A percentile compares a stretch with the other conserved stretches of the same genome.
phyloP scores from a whole-genome alignment of 2,797 vertebrate species.

The Macropodus opercularis region DNA sequence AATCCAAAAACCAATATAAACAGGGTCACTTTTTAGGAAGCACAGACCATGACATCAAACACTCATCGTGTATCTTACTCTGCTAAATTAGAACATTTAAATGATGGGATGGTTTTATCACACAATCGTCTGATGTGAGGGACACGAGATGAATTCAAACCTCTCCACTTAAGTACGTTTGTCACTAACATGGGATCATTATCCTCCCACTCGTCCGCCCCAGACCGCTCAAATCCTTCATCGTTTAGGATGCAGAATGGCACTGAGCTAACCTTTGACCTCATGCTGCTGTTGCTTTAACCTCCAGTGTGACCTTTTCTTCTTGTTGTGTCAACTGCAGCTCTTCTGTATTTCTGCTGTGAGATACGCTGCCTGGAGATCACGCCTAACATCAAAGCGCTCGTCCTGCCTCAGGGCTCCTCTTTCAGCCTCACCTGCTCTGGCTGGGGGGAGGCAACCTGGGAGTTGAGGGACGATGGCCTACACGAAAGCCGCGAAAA shows the following conservation, averaged over 20 bases:
- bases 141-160: slow-evolving; percentile 15
- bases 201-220: slow-evolving; percentile 37
- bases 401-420: slow-evolving; percentile 82
- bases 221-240: slow-evolving; percentile 67
- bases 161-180: slow-evolving; percentile 46
- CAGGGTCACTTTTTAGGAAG: slow-evolving; percentile 4
- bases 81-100: not conserved
- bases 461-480: no score
- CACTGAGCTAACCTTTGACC: slow-evolving; percentile 74
- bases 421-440: slow-evolving; percentile 84
- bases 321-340: slow-evolving; percentile 66
- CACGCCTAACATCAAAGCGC: slow-evolving; percentile 72
- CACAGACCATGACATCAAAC: slow-evolving; percentile 13
- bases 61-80: not conserved
- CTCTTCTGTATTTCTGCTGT: slow-evolving; percentile 68
- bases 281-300: slow-evolving; percentile 41
- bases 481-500: slow-evolving; percentile 6
- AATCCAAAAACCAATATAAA: not conserved
- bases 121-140: slow-evolving; percentile 32
- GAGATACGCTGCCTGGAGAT: slow-evolving; percentile 76
- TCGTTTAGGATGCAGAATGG: slow-evolving; percentile 53
- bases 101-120: not conserved
- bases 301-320: slow-evolving; percentile 52
- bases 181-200: slow-evolving; percentile 48
- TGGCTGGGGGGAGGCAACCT: slow-evolving; percentile 68